Conservation (phyloP, 2,797 vertebrate species). For the Melanogrammus aeglefinus region DNA sequence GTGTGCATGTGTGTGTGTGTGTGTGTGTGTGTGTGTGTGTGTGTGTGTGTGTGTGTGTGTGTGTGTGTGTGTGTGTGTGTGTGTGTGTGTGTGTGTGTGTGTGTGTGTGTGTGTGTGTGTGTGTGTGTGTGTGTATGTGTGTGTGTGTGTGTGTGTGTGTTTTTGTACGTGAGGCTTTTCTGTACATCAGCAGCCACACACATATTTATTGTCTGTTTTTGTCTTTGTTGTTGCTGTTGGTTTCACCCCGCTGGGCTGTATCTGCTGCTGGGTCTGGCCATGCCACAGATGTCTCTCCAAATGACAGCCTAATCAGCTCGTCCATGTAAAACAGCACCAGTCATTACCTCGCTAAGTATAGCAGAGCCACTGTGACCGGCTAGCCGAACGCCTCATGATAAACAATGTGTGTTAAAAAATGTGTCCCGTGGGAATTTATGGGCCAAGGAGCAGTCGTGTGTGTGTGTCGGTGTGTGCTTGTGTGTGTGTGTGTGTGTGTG, state of each 20-base stretch:
- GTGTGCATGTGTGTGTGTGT: too few relatives aligned
- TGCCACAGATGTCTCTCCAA: slow-evolving; percentile 64
- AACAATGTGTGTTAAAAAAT: slow-evolving; percentile 63
- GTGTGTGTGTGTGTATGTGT: too few relatives aligned
- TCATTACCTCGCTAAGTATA: slow-evolving; percentile 75
- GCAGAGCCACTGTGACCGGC: slow-evolving; percentile 50
- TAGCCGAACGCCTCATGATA: slow-evolving; percentile 59
- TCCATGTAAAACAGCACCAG: slow-evolving; percentile 66
- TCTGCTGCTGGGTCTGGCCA: slow-evolving; percentile 50
- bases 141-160: neutral
- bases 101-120: too few relatives aligned
- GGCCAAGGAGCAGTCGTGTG: slow-evolving; percentile 14
- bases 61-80: too few relatives aligned
- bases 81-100: too few relatives aligned
- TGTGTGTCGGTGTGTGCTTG: neutral
- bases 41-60: too few relatives aligned
- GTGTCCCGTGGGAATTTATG: slow-evolving; percentile 59
- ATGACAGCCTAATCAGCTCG: slow-evolving; percentile 75
- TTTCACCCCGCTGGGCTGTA: slow-evolving; percentile 61
- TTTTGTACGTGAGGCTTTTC: slow-evolving; percentile 26
- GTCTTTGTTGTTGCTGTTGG: slow-evolving; percentile 31
- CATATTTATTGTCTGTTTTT: neutral
- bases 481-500: neutral
- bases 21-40: too few relatives aligned
- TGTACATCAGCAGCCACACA: slow-evolving; percentile 10